Conservation (phyloP, 2,113 vertebrate genomes). For the Athene cunicularia region DNA sequence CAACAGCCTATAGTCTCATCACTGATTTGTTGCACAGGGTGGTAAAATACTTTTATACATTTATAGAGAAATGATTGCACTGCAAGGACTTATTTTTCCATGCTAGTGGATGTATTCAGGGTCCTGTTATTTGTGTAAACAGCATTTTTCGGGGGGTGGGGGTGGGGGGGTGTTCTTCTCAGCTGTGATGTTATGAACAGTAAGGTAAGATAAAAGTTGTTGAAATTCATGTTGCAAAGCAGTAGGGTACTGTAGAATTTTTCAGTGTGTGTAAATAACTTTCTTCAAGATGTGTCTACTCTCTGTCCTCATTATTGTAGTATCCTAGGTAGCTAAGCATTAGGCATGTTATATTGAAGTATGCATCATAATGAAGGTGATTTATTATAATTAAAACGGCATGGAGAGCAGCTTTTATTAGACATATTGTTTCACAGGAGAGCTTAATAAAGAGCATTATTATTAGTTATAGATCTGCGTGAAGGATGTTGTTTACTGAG, state of each 20-base stretch:
- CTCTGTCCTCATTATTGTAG: slow-evolving; percentile 72
- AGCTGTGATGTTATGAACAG: slow-evolving; percentile 69
- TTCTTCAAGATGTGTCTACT: slow-evolving; percentile 56
- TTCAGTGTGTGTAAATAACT: slow-evolving; percentile 76
- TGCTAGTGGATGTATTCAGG: slow-evolving; percentile 71
- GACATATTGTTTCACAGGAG: slow-evolving; percentile 74
- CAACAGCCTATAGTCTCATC: slow-evolving; percentile 75
- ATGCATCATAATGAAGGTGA: slow-evolving; percentile 81
- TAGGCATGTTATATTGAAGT: slow-evolving; percentile 68
- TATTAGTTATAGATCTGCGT: slow-evolving; percentile 79
- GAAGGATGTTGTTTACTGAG: slow-evolving; percentile 75
- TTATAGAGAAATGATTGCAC: slow-evolving; percentile 80
- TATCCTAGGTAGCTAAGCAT: slow-evolving; percentile 72
- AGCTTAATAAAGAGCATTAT: slow-evolving; percentile 79
- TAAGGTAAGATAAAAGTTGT: slow-evolving; percentile 82
- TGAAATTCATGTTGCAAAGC: slow-evolving; percentile 76
- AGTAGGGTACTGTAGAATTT: slow-evolving; percentile 60
- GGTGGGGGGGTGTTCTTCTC: slow-evolving; percentile 14
- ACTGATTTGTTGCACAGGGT: slow-evolving; percentile 80
- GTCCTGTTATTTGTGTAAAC: slow-evolving; percentile 79
- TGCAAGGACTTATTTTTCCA: slow-evolving; percentile 78
- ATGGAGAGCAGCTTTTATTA: slow-evolving; percentile 72
- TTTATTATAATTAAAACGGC: slow-evolving; percentile 84
- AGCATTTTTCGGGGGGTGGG: slow-evolving; percentile 41
- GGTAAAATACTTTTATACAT: slow-evolving; percentile 83